These are phyloP conservation scores for Drosophila sturtevanti DNA, from an alignment of 1,140 invertebrate species.

Conservation along the genomic window DNA sequence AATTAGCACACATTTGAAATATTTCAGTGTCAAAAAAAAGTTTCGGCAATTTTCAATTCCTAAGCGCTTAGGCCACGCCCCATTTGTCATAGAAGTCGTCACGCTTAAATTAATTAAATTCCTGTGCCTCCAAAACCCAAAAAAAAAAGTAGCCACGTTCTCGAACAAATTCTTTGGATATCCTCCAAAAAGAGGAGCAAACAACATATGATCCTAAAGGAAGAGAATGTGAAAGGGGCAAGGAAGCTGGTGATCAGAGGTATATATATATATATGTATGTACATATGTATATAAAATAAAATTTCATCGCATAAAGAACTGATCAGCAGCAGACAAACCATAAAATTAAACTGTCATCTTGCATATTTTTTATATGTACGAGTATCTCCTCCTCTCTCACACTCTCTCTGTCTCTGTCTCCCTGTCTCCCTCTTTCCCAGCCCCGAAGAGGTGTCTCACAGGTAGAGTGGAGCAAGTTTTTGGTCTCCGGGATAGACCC, in stretches of 20 bases:
- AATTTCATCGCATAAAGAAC: constrained; percentile 81
- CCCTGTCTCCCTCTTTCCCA: no score
- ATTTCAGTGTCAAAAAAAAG: constrained; percentile 13
- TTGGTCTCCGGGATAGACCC: not conserved
- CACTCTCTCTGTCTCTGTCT: no score
- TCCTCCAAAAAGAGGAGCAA: constrained; percentile 33
- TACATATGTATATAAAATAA: no score
- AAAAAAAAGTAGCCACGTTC: constrained; percentile 62
- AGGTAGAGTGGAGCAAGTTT: constrained; percentile 44
- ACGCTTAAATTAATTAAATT: constrained; percentile 77
- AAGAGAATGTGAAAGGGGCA: constrained; percentile 20
- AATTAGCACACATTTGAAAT: constrained; percentile 57
- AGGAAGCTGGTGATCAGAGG: constrained; percentile 6
- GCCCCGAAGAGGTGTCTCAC: constrained; percentile 17
- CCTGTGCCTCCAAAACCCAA: constrained; percentile 45
- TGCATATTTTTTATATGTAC: constrained; percentile 82
- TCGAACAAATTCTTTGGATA: constrained; percentile 51
- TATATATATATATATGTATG: no score
- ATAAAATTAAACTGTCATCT: constrained; percentile 83
- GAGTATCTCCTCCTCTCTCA: constrained; percentile 20
- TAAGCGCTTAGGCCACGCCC: constrained; percentile 69
- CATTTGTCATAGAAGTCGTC: constrained; percentile 74
- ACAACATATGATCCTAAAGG: not conserved
- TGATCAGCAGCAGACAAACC: constrained; percentile 83
- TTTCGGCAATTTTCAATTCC: constrained; percentile 50